A percentile compares a stretch with the other conserved stretches of the same genome.
These are phyloP conservation scores for Phallusia fumigata DNA, from an alignment of 23 tunicate species.

Conservation along the genomic window DNA sequence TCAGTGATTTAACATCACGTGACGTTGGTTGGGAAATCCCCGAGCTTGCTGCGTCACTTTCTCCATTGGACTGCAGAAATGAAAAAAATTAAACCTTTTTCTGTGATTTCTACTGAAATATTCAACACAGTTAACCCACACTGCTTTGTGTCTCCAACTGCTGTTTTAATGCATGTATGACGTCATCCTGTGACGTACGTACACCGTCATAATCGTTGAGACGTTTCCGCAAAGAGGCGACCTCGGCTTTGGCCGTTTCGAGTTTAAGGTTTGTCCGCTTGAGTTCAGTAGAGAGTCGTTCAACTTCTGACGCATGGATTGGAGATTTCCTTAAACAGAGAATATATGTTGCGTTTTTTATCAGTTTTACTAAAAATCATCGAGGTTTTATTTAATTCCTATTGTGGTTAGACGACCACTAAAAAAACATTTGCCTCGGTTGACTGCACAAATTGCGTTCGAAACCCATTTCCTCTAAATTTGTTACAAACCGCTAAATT, in stretches of 20 bases:
- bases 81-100: neutral
- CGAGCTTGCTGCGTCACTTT: slow-evolving; percentile 21
- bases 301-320: neutral
- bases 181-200: slow-evolving; percentile 38
- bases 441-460: too few relatives aligned
- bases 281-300: neutral
- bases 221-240: slow-evolving; percentile 47
- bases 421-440: too few relatives aligned
- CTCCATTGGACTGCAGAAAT: neutral
- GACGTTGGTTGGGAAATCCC: neutral
- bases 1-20: slow-evolving; percentile 35
- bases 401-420: too few relatives aligned
- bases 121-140: neutral
- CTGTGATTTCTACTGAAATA: neutral
- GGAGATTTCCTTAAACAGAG: slow-evolving; percentile 2
- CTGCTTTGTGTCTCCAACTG: slow-evolving; percentile 36
- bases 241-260: slow-evolving; percentile 64
- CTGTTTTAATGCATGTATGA: slow-evolving; percentile 45
- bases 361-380: too few relatives aligned
- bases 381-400: too few relatives aligned
- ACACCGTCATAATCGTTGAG: slow-evolving; percentile 33
- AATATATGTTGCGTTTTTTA: too few relatives aligned
- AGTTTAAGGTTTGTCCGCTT: slow-evolving; percentile 14
- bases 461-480: too few relatives aligned
- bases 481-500: too few relatives aligned